These are phyloP conservation scores for Pterobdella sp. DNA, from an alignment of 2,888 invertebrate species.

Conservation along the genomic window DNA sequence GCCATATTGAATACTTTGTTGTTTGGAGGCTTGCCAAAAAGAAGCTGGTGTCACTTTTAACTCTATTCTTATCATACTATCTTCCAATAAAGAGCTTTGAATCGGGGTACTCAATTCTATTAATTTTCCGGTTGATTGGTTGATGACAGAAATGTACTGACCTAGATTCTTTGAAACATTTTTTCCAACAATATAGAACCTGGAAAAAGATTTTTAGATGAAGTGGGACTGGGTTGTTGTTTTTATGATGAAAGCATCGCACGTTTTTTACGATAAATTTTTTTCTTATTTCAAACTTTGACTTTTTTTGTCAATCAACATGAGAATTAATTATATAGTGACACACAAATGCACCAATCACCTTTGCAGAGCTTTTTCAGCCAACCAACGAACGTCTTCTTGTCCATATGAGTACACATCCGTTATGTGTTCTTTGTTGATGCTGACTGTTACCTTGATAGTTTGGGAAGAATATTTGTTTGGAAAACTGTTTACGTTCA, in stretches of 20 bases:
- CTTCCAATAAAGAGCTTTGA: neutral
- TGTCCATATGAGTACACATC: neutral
- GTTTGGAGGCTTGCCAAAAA: neutral
- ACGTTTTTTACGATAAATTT: neutral
- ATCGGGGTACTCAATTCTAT: neutral
- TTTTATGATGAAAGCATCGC: too few relatives aligned
- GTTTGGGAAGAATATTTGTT: too few relatives aligned
- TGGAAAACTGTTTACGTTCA: too few relatives aligned
- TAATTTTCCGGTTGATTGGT: neutral
- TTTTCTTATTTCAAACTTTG: neutral
- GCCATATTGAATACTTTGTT: neutral
- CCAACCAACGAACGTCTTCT: neutral
- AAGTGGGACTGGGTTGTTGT: too few relatives aligned
- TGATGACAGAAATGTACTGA: neutral
- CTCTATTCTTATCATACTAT: neutral
- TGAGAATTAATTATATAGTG: neutral
- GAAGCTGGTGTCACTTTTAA: neutral
- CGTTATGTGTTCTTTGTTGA: neutral
- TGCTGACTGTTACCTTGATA: neutral
- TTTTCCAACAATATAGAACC: conserved; percentile 6
- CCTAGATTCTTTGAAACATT: neutral
- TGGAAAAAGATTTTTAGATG: neutral
- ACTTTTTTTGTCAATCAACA: neutral
- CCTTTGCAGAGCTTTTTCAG: neutral
- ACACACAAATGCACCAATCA: neutral